phyloP scores from a whole-genome alignment of 1,140 invertebrate genomes.

The Lepidurus couesii region DNA sequence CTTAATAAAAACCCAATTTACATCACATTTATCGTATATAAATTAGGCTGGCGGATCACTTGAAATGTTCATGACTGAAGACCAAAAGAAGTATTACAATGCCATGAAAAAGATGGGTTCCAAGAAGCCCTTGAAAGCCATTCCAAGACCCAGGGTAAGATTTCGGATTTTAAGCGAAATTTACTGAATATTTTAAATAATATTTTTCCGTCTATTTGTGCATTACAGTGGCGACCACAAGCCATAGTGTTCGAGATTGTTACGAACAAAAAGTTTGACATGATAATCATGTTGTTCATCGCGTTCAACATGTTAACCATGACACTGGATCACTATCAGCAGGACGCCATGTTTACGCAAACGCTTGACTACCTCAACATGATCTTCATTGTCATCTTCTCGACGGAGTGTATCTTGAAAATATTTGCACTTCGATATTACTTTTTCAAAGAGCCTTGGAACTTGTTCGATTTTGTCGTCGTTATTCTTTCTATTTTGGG shows the following conservation, averaged over 20 bases:
- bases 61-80: slow-evolving; percentile 99
- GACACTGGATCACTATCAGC: slow-evolving; percentile 94
- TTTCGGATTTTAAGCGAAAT: slow-evolving; percentile 20
- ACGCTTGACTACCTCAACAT: slow-evolving; percentile 87
- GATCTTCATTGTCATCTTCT: slow-evolving; percentile 98
- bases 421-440: slow-evolving; percentile 92
- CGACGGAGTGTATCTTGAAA: slow-evolving; percentile 94
- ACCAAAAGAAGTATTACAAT: slow-evolving; percentile 99
- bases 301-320: slow-evolving; percentile 98
- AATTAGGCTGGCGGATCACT: slow-evolving; percentile 81
- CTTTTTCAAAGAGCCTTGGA: slow-evolving; percentile 99
- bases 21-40: background rate
- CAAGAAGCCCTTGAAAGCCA: slow-evolving; percentile 95
- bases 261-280: slow-evolving; percentile 98
- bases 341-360: slow-evolving; percentile 70
- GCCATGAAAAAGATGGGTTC: slow-evolving; percentile 99
- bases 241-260: slow-evolving; percentile 94
- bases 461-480: slow-evolving; percentile 98
- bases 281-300: slow-evolving; percentile 99
- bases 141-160: slow-evolving; percentile 86
- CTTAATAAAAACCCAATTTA: background rate
- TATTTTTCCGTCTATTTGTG: slow-evolving; percentile 40
- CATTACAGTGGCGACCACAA: slow-evolving; percentile 82
- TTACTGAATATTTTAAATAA: slow-evolving; percentile 33
- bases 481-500: slow-evolving; percentile 96